A percentile compares a stretch with the other conserved stretches of the same genome.
Evolutionary conservation across 2,888 invertebrate species (phyloP).

Genomic region (Drosophila mayaguana): DNA sequence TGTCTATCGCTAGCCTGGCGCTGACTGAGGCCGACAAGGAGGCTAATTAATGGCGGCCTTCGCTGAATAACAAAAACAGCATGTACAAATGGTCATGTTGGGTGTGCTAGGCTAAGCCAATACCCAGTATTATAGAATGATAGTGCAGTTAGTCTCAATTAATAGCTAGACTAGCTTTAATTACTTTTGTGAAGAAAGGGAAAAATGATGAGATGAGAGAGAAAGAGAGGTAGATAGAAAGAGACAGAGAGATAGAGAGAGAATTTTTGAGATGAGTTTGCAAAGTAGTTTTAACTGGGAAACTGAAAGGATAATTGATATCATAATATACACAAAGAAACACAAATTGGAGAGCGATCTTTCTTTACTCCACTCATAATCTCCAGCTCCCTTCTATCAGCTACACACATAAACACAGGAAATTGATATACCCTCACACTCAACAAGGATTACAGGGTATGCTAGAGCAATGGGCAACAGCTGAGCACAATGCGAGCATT

Average conservation of each 20-base stretch:
- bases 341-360: too few relatives aligned
- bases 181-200: neutral
- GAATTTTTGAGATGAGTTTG: too few relatives aligned
- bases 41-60: slow-evolving; percentile 76
- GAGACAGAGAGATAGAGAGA: too few relatives aligned
- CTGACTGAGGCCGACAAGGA: slow-evolving; percentile 47
- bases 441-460: slow-evolving; percentile 18
- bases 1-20: slow-evolving; percentile 67
- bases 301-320: too few relatives aligned
- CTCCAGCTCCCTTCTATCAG: too few relatives aligned
- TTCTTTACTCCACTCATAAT: too few relatives aligned
- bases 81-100: neutral
- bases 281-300: too few relatives aligned
- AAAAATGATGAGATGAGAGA: too few relatives aligned
- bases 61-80: slow-evolving; percentile 52
- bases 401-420: neutral
- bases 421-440: neutral
- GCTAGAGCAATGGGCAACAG: slow-evolving; percentile 44
- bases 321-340: too few relatives aligned
- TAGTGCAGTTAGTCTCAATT: neutral
- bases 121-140: slow-evolving; percentile 1
- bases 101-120: neutral
- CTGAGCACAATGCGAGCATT: slow-evolving; percentile 51
- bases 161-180: neutral
- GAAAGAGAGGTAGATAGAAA: too few relatives aligned